Conservation (phyloP, 1,140 invertebrate species). For the Caerostris darwini region DNA sequence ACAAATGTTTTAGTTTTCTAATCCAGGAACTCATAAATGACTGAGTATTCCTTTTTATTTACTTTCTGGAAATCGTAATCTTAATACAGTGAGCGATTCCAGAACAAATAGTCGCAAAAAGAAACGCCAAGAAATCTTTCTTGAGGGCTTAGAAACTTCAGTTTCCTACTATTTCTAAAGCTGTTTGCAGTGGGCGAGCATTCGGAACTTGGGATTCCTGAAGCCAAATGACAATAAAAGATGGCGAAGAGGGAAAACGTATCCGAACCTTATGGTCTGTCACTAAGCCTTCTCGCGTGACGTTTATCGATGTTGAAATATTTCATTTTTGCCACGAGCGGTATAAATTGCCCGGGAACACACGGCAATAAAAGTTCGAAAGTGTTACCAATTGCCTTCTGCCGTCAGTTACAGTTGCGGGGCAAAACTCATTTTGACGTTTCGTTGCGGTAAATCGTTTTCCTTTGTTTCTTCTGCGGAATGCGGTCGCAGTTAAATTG, state of each 20-base stretch:
- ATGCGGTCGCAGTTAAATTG: slow-evolving; percentile 17
- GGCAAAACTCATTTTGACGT: slow-evolving; percentile 33
- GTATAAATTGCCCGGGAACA: not conserved
- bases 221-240: not conserved
- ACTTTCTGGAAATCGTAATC: too few relatives aligned
- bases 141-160: too few relatives aligned
- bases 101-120: too few relatives aligned
- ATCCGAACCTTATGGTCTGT: not conserved
- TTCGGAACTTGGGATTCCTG: not conserved
- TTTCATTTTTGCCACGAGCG: slow-evolving; percentile 19
- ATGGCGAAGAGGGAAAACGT: not conserved
- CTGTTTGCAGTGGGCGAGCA: too few relatives aligned
- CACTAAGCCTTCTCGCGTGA: not conserved
- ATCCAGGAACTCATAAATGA: too few relatives aligned
- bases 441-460: slow-evolving; percentile 11
- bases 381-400: slow-evolving; percentile 28
- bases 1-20: too few relatives aligned
- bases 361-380: slow-evolving; percentile 18
- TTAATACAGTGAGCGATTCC: too few relatives aligned
- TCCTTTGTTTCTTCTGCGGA: slow-evolving; percentile 23
- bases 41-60: too few relatives aligned
- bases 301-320: slow-evolving; percentile 28
- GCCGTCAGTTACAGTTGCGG: not conserved
- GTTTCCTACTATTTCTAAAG: too few relatives aligned
- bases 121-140: too few relatives aligned